Evolutionary conservation across 1,140 invertebrate genomes (phyloP).

Genomic region (Calliphora vicina): DNA sequence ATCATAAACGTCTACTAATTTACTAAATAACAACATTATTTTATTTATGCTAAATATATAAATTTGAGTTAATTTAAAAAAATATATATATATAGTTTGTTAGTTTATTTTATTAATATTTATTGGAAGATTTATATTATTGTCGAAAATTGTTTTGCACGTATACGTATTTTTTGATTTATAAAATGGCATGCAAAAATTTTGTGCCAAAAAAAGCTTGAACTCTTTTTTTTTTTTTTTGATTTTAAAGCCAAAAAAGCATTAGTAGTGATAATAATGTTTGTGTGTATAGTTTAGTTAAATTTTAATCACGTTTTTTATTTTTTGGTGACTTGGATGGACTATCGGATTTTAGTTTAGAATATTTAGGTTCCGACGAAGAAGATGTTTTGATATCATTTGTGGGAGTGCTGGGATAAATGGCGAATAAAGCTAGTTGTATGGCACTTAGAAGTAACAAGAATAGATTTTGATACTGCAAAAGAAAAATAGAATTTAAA

Average conservation of each 20-base stretch:
- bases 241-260: neutral
- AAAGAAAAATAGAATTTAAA: slow-evolving; percentile 40
- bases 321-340: slow-evolving; percentile 6
- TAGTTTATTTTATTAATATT: slow-evolving; percentile 18
- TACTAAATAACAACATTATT: slow-evolving; percentile 6
- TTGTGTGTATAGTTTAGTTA: neutral
- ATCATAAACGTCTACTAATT: neutral
- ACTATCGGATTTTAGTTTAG: slow-evolving; percentile 20
- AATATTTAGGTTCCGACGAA: slow-evolving; percentile 21
- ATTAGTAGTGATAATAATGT: neutral
- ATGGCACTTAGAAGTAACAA: slow-evolving; percentile 68
- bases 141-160: slow-evolving; percentile 50
- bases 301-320: slow-evolving; percentile 23
- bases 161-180: slow-evolving; percentile 22
- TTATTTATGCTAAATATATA: neutral
- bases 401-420: slow-evolving; percentile 67
- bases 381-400: slow-evolving; percentile 61
- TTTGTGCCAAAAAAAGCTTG: neutral
- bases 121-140: slow-evolving; percentile 61
- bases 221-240: neutral
- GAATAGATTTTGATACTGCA: slow-evolving; percentile 76
- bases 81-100: neutral
- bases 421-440: slow-evolving; percentile 73
- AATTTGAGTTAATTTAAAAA: slow-evolving; percentile 14
- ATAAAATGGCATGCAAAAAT: slow-evolving; percentile 20